phyloP scores from a whole-genome alignment of 2,113 vertebrate genomes.

The Psammodynastes pulverulentus region DNA sequence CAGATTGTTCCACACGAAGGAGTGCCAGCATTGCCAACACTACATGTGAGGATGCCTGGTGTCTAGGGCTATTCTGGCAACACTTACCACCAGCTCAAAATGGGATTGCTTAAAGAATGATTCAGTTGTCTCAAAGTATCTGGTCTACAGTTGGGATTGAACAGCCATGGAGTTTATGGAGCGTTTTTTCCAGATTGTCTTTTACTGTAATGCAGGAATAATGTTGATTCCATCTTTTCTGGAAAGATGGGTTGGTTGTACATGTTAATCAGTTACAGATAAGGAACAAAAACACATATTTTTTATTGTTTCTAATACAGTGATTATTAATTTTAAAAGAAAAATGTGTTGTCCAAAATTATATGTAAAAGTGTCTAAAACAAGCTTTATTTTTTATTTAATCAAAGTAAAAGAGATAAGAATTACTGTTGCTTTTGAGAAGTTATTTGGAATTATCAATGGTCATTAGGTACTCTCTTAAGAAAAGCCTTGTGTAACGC shows the following conservation, averaged over 20 bases:
- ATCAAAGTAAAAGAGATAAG: conserved; percentile 63
- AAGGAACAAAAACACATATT: conserved; percentile 48
- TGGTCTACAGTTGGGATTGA: conserved; percentile 14
- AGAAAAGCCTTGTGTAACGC: conserved; percentile 24
- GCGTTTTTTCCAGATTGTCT: conserved; percentile 10
- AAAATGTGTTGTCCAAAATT: conserved; percentile 46
- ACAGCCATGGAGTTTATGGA: conserved; percentile 12
- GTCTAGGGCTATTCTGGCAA: conserved; percentile 31
- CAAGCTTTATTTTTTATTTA: conserved; percentile 59
- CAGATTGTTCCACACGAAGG: not conserved
- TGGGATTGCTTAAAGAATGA: conserved; percentile 38
- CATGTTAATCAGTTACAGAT: conserved; percentile 42
- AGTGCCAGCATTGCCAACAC: conserved; percentile 31
- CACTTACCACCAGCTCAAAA: conserved; percentile 17
- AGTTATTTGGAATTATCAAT: conserved; percentile 23
- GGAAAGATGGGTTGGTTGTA: conserved; percentile 43
- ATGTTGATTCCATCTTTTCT: conserved; percentile 25
- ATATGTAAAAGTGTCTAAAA: conserved; percentile 44
- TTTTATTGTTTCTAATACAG: conserved; percentile 53
- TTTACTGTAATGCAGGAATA: conserved; percentile 27
- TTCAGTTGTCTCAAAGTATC: conserved; percentile 38
- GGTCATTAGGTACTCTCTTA: conserved; percentile 12
- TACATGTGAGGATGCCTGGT: conserved; percentile 11
- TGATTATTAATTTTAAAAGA: conserved; percentile 54
- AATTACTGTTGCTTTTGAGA: conserved; percentile 1